Conservation (phyloP, 2,888 invertebrate species). For the Liposcelis brunnea region DNA sequence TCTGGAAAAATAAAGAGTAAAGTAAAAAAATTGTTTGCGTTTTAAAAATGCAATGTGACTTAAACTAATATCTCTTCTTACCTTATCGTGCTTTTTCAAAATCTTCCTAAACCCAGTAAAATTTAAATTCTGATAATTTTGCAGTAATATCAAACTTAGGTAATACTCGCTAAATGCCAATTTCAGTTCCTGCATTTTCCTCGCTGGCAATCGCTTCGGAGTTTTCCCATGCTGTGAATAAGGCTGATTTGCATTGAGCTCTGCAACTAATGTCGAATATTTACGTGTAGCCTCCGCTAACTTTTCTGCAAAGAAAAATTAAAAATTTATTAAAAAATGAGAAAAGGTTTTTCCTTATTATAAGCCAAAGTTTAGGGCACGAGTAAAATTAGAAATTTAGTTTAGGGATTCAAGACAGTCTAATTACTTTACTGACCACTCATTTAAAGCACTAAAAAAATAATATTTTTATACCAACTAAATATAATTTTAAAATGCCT, state of each 20-base stretch:
- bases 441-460: not conserved
- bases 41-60: not conserved
- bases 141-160: conserved; percentile 63
- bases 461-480: conserved; percentile 1
- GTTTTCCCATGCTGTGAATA: conserved; percentile 10
- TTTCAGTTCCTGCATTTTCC: conserved; percentile 66
- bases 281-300: conserved; percentile 74
- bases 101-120: conserved; percentile 82
- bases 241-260: conserved; percentile 16
- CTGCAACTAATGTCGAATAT: conserved; percentile 41
- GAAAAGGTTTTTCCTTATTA: too few relatives aligned
- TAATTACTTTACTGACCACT: too few relatives aligned
- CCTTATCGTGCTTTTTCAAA: conserved; percentile 79
- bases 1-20: conserved; percentile 22
- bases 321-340: too few relatives aligned
- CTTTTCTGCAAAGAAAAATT: conserved; percentile 40
- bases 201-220: conserved; percentile 31
- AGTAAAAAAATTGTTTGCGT: conserved; percentile 7
- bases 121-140: conserved; percentile 78
- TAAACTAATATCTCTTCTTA: conserved; percentile 20
- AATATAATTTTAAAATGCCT: not conserved
- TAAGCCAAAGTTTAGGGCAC: too few relatives aligned
- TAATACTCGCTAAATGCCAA: conserved; percentile 84
- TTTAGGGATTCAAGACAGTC: too few relatives aligned
- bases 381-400: too few relatives aligned